A percentile compares a stretch with the other conserved stretches of the same genome.
Evolutionary conservation across 2,888 invertebrate species (phyloP).

Genomic region (Dynastes grantii): DNA sequence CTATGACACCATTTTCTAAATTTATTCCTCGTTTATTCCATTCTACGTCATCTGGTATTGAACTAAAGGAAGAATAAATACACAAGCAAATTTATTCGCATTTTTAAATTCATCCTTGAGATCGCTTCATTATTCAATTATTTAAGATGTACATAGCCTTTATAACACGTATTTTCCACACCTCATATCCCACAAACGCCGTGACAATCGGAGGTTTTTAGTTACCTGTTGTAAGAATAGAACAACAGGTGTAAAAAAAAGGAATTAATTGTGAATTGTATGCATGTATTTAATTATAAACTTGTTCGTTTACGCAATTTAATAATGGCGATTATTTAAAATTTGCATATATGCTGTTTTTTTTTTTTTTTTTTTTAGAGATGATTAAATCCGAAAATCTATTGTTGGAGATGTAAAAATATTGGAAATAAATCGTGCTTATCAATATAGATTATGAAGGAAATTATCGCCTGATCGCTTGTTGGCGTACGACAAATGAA

Average conservation of each 20-base stretch:
- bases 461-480: too few species aligned
- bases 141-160: neutral
- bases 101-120: conserved; percentile 8
- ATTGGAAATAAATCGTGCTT: neutral
- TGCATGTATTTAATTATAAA: neutral
- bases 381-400: too few species aligned
- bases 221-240: neutral
- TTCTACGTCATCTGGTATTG: too few species aligned
- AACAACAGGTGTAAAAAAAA: neutral
- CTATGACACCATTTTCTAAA: too few species aligned
- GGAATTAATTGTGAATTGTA: neutral
- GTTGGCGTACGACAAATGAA: too few species aligned
- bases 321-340: too few species aligned
- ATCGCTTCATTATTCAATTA: conserved; percentile 1
- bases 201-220: too few species aligned
- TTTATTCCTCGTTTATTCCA: too few species aligned
- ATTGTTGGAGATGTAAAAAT: neutral
- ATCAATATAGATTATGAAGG: neutral
- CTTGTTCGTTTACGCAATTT: too few species aligned
- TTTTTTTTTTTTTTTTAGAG: too few species aligned
- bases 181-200: neutral
- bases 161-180: neutral
- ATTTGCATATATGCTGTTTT: too few species aligned
- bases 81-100: neutral
- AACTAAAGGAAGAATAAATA: too few species aligned